Conservation (phyloP, 2,888 invertebrate genomes). For the Drosophila mettleri region DNA sequence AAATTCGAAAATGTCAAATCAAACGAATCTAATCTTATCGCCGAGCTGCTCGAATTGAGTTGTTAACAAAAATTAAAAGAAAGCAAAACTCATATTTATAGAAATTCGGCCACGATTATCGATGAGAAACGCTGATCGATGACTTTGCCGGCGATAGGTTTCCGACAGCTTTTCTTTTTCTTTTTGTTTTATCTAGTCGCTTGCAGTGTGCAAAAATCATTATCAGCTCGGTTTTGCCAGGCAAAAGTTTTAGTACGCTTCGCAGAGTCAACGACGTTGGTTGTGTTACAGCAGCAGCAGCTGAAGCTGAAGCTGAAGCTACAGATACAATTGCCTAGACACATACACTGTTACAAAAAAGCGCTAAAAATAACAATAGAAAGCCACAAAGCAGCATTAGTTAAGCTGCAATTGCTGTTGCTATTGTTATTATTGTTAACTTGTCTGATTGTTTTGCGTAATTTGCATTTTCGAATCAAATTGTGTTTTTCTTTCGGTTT, state of each 20-base stretch:
- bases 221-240: constrained; percentile 54
- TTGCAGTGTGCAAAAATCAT: constrained; percentile 26
- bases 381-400: constrained; percentile 45
- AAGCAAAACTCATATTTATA: neutral
- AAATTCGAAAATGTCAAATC: neutral
- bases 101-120: constrained; percentile 6
- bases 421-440: constrained; percentile 22
- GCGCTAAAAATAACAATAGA: constrained; percentile 58
- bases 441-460: constrained; percentile 42
- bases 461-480: constrained; percentile 56
- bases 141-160: constrained; percentile 23
- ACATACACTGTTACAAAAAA: constrained; percentile 30
- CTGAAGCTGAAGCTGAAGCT: constrained; percentile 1
- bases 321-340: constrained; percentile 21
- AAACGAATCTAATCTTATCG: constrained; percentile 43
- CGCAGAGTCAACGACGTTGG: constrained; percentile 53
- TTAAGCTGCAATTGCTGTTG: constrained; percentile 16
- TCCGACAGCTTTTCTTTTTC: constrained; percentile 33
- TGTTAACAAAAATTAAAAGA: constrained; percentile 38
- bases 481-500: constrained; percentile 12
- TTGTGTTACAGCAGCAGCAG: constrained; percentile 26
- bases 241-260: constrained; percentile 54
- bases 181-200: constrained; percentile 58
- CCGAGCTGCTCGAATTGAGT: constrained; percentile 31
- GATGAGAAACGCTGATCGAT: constrained; percentile 37